Conservation (phyloP, 2,888 invertebrate genomes). For the Petrolisthes manimaculis region DNA sequence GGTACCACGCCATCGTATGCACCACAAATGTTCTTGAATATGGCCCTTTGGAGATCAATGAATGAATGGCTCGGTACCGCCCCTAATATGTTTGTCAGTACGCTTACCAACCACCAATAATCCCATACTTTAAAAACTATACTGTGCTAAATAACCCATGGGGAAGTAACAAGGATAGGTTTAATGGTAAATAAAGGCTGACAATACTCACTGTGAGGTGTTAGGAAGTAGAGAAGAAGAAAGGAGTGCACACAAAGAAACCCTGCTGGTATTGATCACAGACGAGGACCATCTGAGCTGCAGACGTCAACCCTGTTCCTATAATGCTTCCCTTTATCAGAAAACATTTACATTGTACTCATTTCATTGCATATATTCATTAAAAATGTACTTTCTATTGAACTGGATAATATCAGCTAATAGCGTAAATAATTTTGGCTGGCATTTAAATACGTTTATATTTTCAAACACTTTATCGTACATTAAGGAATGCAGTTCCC, state of each 20-base stretch:
- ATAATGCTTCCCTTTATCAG: not conserved
- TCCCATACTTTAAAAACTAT: too few species aligned
- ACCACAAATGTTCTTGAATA: too few species aligned
- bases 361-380: too few species aligned
- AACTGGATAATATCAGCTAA: too few species aligned
- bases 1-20: too few species aligned
- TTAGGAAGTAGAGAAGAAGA: slow-evolving; percentile 40
- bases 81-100: not conserved
- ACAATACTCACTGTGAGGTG: slow-evolving; percentile 39
- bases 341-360: not conserved
- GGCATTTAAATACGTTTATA: too few species aligned
- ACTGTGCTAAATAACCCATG: too few species aligned
- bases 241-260: slow-evolving; percentile 36
- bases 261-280: slow-evolving; percentile 31
- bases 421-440: too few species aligned
- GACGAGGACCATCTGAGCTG: slow-evolving; percentile 36
- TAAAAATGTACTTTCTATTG: too few species aligned
- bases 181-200: not conserved
- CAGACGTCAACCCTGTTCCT: not conserved
- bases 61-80: slow-evolving; percentile 6
- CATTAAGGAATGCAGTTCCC: not conserved
- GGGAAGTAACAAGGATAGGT: not conserved
- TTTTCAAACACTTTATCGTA: not conserved
- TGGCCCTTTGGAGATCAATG: not conserved
- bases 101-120: too few species aligned